A percentile compares a stretch with the other conserved stretches of the same genome.
Conservation (phyloP, 2,113 vertebrate genomes). For the Spea bombifrons region DNA sequence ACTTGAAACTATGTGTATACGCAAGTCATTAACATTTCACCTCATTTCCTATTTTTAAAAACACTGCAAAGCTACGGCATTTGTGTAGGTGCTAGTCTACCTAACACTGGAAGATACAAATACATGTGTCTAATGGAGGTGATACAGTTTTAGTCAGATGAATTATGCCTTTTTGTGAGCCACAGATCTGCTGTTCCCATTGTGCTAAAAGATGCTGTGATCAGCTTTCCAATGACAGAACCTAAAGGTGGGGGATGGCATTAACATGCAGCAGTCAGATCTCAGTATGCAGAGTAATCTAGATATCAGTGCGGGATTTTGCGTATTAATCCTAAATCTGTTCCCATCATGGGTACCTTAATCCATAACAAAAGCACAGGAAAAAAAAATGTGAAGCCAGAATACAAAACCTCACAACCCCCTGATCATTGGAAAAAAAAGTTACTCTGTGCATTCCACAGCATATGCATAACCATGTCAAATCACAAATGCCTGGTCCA, state of each 20-base stretch:
- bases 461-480: neutral
- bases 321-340: neutral
- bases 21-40: too few species aligned
- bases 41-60: too few species aligned
- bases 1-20: too few species aligned
- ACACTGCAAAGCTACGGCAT: too few species aligned
- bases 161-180: neutral
- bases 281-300: constrained; percentile 30
- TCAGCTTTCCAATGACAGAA: constrained; percentile 45
- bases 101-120: too few species aligned
- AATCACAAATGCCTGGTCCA: too few species aligned
- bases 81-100: too few species aligned
- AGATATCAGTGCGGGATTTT: constrained; percentile 20
- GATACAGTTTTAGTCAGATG: neutral
- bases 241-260: constrained; percentile 31
- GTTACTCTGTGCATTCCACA: neutral
- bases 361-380: neutral
- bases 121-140: neutral
- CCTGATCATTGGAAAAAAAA: neutral
- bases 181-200: constrained; percentile 6
- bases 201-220: constrained; percentile 43
- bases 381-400: neutral
- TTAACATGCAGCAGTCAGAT: constrained; percentile 27
- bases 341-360: neutral
- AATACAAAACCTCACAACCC: neutral